A percentile compares a stretch with the other conserved stretches of the same genome.
Conservation (phyloP, 2,888 invertebrate genomes). For the Nowickia ferox region DNA sequence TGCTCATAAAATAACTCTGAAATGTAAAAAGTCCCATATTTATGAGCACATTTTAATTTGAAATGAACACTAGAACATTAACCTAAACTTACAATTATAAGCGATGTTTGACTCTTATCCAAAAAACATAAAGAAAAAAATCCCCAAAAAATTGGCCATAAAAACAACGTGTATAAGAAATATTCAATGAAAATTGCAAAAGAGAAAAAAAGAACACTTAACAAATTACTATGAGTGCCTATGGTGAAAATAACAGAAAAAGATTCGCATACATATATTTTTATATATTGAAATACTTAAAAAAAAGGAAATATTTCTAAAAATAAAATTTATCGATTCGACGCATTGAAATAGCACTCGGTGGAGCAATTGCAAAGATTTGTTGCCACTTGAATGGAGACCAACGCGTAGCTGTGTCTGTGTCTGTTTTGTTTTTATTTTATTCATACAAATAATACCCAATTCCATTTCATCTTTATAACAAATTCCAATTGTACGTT, state of each 20-base stretch:
- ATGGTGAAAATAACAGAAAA: slow-evolving; percentile 66
- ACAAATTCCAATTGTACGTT: slow-evolving; percentile 28
- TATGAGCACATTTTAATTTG: slow-evolving; percentile 65
- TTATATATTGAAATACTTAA: slow-evolving; percentile 19
- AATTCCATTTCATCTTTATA: slow-evolving; percentile 29
- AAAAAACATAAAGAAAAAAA: slow-evolving; percentile 63
- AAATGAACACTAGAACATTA: slow-evolving; percentile 70
- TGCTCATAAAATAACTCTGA: slow-evolving; percentile 16
- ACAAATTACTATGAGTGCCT: slow-evolving; percentile 71
- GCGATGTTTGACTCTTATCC: slow-evolving; percentile 71
- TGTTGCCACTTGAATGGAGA: slow-evolving; percentile 73
- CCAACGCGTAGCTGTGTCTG: slow-evolving; percentile 64
- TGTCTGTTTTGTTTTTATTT: slow-evolving; percentile 18
- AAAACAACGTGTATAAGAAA: slow-evolving; percentile 21
- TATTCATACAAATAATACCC: slow-evolving; percentile 33
- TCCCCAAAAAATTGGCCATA: slow-evolving; percentile 44
- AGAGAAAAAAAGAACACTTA: slow-evolving; percentile 33
- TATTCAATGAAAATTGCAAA: slow-evolving; percentile 48
- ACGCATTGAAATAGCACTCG: slow-evolving; percentile 82
- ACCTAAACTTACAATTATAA: slow-evolving; percentile 72
- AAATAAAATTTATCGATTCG: slow-evolving; percentile 80
- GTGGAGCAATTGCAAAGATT: slow-evolving; percentile 80
- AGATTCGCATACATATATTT: slow-evolving; percentile 4
- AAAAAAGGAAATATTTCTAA: slow-evolving; percentile 64
- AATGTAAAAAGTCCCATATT: slow-evolving; percentile 58